Evolutionary conservation across 2,797 vertebrate genomes (phyloP).

Genomic region (Squalus acanthias): DNA sequence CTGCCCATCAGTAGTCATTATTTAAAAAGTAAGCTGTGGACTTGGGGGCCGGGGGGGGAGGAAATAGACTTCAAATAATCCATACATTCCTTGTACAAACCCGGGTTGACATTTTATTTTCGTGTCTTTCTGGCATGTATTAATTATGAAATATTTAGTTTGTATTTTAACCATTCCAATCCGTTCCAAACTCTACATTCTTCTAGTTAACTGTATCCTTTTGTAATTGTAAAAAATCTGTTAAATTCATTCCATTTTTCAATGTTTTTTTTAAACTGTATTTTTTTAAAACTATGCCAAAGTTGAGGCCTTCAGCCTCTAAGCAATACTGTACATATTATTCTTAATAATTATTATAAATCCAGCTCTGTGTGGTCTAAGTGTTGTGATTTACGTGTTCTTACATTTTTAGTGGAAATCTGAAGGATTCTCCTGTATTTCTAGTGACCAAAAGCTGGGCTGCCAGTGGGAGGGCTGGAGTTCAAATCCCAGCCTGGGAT

Average conservation of each 20-base stretch:
- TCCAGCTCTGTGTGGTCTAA: neutral
- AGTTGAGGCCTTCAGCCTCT: neutral
- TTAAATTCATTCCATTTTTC: neutral
- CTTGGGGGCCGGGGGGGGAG: neutral
- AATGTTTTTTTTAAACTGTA: neutral
- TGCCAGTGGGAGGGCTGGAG: neutral
- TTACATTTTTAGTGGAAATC: neutral
- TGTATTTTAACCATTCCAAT: conserved; percentile 27
- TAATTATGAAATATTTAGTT: conserved; percentile 25
- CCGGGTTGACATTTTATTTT: conserved; percentile 3
- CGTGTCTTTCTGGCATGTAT: neutral
- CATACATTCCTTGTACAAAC: conserved; percentile 4
- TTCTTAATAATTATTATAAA: conserved; percentile 35
- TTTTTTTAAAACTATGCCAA: conserved; percentile 20
- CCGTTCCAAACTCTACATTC: conserved; percentile 9
- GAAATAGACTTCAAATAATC: neutral
- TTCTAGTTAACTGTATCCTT: conserved; percentile 3
- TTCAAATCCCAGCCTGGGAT: neutral
- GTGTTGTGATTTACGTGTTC: neutral
- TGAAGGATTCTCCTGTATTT: neutral
- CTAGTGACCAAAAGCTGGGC: neutral
- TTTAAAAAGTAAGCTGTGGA: neutral
- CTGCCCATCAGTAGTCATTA: neutral
- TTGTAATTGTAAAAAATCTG: neutral
- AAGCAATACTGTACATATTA: conserved; percentile 32